phyloP scores from a whole-genome alignment of 1,140 invertebrate species.

The Orussus abietinus region DNA sequence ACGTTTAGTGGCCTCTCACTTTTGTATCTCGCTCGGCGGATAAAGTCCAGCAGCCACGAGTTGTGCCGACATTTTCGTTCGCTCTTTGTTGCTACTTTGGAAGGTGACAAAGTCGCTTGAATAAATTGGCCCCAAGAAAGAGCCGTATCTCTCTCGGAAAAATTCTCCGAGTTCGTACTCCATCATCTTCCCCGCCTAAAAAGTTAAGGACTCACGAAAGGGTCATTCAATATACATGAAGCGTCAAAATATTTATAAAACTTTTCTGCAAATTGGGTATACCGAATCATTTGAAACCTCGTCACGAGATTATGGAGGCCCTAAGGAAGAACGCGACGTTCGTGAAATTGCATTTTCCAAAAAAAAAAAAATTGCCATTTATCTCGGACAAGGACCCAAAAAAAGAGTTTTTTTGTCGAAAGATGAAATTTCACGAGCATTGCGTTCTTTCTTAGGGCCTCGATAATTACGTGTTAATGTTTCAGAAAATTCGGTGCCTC shows the following conservation, averaged over 20 bases:
- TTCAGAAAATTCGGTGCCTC: too few species aligned
- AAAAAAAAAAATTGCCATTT: neutral
- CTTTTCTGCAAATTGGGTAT: too few species aligned
- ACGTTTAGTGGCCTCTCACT: slow-evolving; percentile 3
- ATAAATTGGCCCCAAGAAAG: slow-evolving; percentile 12
- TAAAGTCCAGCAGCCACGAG: slow-evolving; percentile 19
- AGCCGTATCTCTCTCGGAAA: slow-evolving; percentile 11
- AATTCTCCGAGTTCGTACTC: slow-evolving; percentile 14
- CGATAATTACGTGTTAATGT: too few species aligned
- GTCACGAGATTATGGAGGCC: neutral
- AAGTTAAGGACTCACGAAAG: too few species aligned
- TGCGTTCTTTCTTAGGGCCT: too few species aligned
- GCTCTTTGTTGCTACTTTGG: slow-evolving; percentile 1
- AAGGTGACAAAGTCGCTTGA: slow-evolving; percentile 9
- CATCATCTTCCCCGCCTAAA: slow-evolving; percentile 14
- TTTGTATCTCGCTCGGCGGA: slow-evolving; percentile 11
- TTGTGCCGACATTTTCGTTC: slow-evolving; percentile 14
- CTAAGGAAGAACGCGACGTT: neutral
- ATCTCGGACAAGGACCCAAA: too few species aligned
- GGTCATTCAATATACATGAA: too few species aligned
- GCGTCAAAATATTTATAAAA: too few species aligned
- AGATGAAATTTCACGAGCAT: too few species aligned
- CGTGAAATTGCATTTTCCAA: slow-evolving; percentile 5
- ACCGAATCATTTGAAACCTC: neutral
- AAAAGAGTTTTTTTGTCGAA: too few species aligned